Conservation (phyloP, 37 sponge, comb jelly and placozoan species). For the Lycopodina hypogea region DNA sequence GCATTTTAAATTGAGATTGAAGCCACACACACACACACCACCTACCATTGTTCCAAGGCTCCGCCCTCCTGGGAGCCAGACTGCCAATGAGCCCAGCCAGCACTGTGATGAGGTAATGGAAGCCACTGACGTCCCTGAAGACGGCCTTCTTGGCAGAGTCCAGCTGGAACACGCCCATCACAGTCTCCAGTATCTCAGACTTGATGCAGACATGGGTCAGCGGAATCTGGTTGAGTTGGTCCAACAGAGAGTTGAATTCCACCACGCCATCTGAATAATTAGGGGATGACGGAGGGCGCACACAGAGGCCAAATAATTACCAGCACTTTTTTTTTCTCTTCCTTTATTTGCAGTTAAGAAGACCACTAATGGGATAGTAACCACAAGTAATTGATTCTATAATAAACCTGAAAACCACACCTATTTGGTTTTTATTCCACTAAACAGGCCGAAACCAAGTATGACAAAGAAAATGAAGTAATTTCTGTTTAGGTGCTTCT, state of each 20-base stretch:
- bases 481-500: too few species aligned
- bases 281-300: too few species aligned
- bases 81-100: constrained; percentile 76
- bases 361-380: too few species aligned
- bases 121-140: constrained; percentile 83
- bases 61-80: constrained; percentile 32
- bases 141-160: constrained; percentile 59
- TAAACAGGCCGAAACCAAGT: too few species aligned
- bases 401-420: too few species aligned
- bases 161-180: constrained; percentile 69
- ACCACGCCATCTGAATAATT: constrained; percentile 58
- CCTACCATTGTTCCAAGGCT: constrained; percentile 61
- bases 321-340: background rate
- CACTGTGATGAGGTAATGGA: constrained; percentile 75
- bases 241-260: constrained; percentile 67
- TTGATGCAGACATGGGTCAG: constrained; percentile 67
- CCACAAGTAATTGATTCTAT: too few species aligned
- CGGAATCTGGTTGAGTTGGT: constrained; percentile 52
- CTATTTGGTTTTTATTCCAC: too few species aligned
- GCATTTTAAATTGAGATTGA: too few species aligned
- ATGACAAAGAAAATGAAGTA: too few species aligned
- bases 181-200: constrained; percentile 71
- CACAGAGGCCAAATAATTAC: background rate
- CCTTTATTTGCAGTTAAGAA: too few species aligned
- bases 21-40: too few species aligned